phyloP scores from a whole-genome alignment of 1,140 invertebrate genomes.

The Argopecten irradians region DNA sequence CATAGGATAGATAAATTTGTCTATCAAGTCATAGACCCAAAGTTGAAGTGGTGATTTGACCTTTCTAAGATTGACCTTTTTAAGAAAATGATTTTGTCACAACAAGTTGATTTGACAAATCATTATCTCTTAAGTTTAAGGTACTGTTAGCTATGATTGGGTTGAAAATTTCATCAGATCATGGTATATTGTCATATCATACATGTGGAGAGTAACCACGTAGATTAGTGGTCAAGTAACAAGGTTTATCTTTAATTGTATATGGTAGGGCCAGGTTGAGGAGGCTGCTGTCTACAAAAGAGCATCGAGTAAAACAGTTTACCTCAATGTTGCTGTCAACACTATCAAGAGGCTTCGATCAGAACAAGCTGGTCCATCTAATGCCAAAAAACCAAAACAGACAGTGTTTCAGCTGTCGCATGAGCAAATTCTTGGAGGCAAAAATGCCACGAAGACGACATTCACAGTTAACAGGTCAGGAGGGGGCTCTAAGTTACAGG shows the following conservation, averaged over 20 bases:
- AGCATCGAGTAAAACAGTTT: slow-evolving; percentile 87
- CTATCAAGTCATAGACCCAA: too few relatives aligned
- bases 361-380: slow-evolving; percentile 53
- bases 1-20: too few relatives aligned
- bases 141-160: too few relatives aligned
- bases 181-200: too few relatives aligned
- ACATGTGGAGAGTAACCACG: too few relatives aligned
- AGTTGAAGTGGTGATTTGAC: too few relatives aligned
- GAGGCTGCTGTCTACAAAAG: slow-evolving; percentile 87
- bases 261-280: slow-evolving; percentile 79
- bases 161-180: too few relatives aligned
- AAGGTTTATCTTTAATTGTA: background rate
- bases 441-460: slow-evolving; percentile 80
- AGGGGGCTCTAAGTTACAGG: slow-evolving; percentile 27
- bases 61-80: too few relatives aligned
- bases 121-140: too few relatives aligned
- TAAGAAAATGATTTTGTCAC: too few relatives aligned
- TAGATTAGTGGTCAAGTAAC: too few relatives aligned
- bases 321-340: slow-evolving; percentile 90
- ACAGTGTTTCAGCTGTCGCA: slow-evolving; percentile 79
- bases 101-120: too few relatives aligned
- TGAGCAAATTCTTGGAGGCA: slow-evolving; percentile 82
- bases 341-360: slow-evolving; percentile 83
- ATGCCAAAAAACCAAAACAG: slow-evolving; percentile 38
- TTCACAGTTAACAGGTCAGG: slow-evolving; percentile 80